These are phyloP conservation scores for Bombus consobrinus DNA, from an alignment of 1,140 invertebrate species.

Conservation along the genomic window DNA sequence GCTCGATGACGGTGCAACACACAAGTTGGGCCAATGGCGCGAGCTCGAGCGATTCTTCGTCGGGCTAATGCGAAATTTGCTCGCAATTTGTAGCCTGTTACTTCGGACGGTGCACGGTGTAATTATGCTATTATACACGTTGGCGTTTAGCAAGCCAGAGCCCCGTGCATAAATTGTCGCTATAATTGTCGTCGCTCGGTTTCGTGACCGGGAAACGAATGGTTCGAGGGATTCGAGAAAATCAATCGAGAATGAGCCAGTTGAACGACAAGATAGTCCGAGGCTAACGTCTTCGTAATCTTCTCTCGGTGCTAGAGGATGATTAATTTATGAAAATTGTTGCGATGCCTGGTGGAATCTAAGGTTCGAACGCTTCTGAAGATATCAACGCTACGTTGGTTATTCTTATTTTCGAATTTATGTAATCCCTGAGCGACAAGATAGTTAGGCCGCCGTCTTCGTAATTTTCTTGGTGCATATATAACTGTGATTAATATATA, in stretches of 20 bases:
- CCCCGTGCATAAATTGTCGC: slow-evolving; percentile 27
- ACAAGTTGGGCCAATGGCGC: slow-evolving; percentile 4
- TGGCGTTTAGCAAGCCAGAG: neutral
- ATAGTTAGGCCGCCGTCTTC: neutral
- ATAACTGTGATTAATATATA: no score
- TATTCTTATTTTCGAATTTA: neutral
- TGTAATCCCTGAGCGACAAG: neutral
- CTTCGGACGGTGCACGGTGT: slow-evolving; percentile 13
- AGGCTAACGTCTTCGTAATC: neutral
- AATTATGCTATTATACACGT: slow-evolving; percentile 27
- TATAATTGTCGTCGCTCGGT: slow-evolving; percentile 22
- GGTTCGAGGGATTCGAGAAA: neutral
- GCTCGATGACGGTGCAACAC: slow-evolving; percentile 56
- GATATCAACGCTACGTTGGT: neutral
- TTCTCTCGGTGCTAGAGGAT: neutral
- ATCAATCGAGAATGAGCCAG: neutral
- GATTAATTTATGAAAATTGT: neutral
- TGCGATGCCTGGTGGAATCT: neutral
- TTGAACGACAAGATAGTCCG: neutral
- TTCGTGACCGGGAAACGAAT: slow-evolving; percentile 9
- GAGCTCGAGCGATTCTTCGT: slow-evolving; percentile 13
- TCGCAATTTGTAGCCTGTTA: slow-evolving; percentile 35
- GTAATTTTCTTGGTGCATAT: no score
- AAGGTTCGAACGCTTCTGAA: neutral
- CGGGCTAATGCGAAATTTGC: slow-evolving; percentile 37